These are phyloP conservation scores for pig (Sus scrofa) DNA, from an alignment of 2,113 vertebrate genomes.

Conservation along the genomic window T2T-Sscrofa CM000823.6:4350001-4350500, in stretches of 20 bases:
- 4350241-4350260: neutral
- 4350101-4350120: accelerated
- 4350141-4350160: neutral
- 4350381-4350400: neutral
- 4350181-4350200: accelerated
- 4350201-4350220: accelerated
- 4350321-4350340: neutral
- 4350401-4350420: neutral
- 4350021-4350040: neutral
- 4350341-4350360: accelerated
- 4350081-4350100: accelerated
- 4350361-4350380: neutral
- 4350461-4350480: neutral
- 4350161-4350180: accelerated
- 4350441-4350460: neutral
- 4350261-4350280: neutral
- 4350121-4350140: accelerated
- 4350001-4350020: no score
- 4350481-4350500: neutral
- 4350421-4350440: neutral
- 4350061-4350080: accelerated
- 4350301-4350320: neutral
- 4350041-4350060: accelerated
- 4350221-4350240: neutral
- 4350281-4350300: accelerated